Conservation (phyloP, 2,113 vertebrate genomes). For the Macrotis lagotis region DNA sequence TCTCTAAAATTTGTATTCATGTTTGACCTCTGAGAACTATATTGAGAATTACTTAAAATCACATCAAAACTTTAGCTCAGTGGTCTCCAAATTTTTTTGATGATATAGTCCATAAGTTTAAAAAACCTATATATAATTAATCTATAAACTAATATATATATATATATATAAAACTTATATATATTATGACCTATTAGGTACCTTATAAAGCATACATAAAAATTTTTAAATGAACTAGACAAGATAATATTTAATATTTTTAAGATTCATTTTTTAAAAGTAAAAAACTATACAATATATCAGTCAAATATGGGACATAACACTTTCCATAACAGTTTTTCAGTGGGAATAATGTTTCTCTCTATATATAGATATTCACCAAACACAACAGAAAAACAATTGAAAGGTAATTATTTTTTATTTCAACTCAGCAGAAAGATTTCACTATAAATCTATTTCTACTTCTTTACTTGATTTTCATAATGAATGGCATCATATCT, state of each 20-base stretch:
- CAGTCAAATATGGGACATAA: background rate
- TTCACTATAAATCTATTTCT: background rate
- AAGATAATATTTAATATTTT: background rate
- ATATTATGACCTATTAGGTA: background rate
- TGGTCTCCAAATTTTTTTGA: background rate
- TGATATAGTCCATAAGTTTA: background rate
- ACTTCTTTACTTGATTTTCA: background rate
- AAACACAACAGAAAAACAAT: background rate
- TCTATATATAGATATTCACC: background rate
- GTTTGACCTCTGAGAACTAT: background rate
- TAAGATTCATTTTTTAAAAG: background rate
- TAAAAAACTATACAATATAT: background rate
- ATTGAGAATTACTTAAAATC: background rate
- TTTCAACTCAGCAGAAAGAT: background rate
- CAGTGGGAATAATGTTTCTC: background rate
- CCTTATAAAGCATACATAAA: background rate
- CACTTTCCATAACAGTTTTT: background rate
- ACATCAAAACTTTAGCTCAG: background rate
- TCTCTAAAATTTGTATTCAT: background rate
- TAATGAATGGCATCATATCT: background rate
- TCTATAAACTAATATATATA: no score
- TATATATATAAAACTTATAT: no score
- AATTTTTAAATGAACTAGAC: background rate
- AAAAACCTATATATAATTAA: no score
- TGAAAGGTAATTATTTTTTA: background rate